Evolutionary conservation across 2,888 invertebrate genomes (phyloP).

Genomic region (Tigriopus californicus): DNA sequence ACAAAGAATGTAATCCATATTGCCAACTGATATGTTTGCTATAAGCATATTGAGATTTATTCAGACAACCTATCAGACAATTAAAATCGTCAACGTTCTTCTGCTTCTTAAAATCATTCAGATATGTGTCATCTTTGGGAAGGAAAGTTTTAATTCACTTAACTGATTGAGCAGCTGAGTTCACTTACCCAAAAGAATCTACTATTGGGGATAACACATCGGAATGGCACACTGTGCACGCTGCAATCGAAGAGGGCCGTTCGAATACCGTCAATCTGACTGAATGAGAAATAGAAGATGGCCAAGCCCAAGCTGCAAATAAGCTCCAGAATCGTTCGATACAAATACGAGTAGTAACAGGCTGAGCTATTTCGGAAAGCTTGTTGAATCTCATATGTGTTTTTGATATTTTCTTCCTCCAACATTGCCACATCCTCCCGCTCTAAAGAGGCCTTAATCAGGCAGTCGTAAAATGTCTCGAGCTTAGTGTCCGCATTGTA

Average conservation of each 20-base stretch:
- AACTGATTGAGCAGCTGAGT: too few species aligned
- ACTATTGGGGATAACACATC: conserved; percentile 9
- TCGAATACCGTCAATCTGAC: neutral
- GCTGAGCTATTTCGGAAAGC: conserved; percentile 1
- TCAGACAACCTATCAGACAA: too few species aligned
- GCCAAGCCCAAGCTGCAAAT: neutral
- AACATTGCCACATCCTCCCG: conserved; percentile 6
- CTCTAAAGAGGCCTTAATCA: neutral
- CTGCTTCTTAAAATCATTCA: neutral
- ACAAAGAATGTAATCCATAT: too few species aligned
- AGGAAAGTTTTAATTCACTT: too few species aligned
- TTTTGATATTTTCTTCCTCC: conserved; percentile 11
- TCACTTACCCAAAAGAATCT: conserved; percentile 7
- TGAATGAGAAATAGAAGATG: neutral
- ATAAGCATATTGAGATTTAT: too few species aligned
- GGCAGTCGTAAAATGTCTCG: neutral
- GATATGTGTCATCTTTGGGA: too few species aligned
- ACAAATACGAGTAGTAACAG: neutral
- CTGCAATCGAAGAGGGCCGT: conserved; percentile 1
- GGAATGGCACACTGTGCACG: conserved; percentile 1
- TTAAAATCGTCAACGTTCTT: neutral
- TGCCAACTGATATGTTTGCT: too few species aligned
- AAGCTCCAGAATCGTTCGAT: neutral
- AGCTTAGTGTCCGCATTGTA: neutral
- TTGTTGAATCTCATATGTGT: conserved; percentile 10